Base-by-base conservation (phyloP, 2,113 vertebrate genomes). In the Tylochromis polylepis region DNA sequence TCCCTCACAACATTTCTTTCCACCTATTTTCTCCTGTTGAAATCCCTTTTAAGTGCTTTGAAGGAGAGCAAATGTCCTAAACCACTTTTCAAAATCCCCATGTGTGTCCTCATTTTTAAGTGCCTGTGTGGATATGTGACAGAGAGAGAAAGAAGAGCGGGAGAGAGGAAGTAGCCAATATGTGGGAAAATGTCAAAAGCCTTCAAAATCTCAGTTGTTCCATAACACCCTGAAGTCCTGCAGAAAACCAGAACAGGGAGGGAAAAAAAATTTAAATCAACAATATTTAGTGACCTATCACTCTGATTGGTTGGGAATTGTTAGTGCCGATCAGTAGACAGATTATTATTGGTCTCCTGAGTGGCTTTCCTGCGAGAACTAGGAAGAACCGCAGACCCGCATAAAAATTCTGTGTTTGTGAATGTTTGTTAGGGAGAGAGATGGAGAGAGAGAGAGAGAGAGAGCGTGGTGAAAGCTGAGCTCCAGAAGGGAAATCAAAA, bases 71-170 rank as follows among this genome's bases (percentile, higher is more conserved):
- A 94, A 92, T 92, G 88, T 91, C 93, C 92, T 89, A 90, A 94
- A 89, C 88, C 87, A 88, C 94, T 94, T 90, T 90, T 70, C 70
- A 91, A 95, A 93, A 93, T 89, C 89, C 92, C 92, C 84, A 65
- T 89, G 90, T 93, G 92, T 90, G 87, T 94, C 89, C 91, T 90
- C 84, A 81, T 90, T 91, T 92, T 78, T 87, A 93, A 94, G 84
- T 88, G 87, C 75, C 15, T 82, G 82, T 84, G 83, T 81, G 77
- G 43, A 82, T 70, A 59, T 82, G 85, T 65, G 87, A 29, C 24
- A 81, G 77, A 88, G 67, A 88, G 16, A 85, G 27, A 53, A 58
- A 38, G 41, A 43, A 82, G 24, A 56, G 20, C 38, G 4, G 56
- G 72, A 82, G 79, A 46, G 49, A 84, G 62, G 22, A 79, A 85